Evolutionary conservation across 2,888 invertebrate species (phyloP), one percentile per base, ranked within the genome.

Genomic region (Stenichneumon culpator): DNA sequence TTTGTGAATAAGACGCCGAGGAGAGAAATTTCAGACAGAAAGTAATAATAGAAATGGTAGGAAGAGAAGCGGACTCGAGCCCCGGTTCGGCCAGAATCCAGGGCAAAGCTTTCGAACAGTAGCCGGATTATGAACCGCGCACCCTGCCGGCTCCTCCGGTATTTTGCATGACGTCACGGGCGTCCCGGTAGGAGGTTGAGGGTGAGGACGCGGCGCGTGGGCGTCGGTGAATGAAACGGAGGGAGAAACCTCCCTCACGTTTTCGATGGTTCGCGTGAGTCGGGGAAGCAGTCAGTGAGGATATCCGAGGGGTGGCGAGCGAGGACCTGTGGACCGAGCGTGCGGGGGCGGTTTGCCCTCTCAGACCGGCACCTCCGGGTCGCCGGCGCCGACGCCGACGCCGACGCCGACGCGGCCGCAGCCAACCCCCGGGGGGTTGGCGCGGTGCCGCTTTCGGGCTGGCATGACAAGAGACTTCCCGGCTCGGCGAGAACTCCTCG

Each of bases 111-210:
- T 79, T 82, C 65, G 57, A 47, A n/a, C 47, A 68, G 63, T 44
- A 22, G 50, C 50, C 25, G 28, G 25, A 16, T n/a, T 69, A 65
- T 79, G 68, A 73, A 78, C 75, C 32, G 65, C 67, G 57, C 69
- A 44, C 63, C 54, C 72, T 74, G 28, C 47, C 60, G 75, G 72
- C 86, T 70, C 84, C 86, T 84, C 86, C 83, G 75, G 82, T 77
- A 77, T 80, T 87, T 88, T 83, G 88, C 84, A 87, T 91, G 92
- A 92, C 92, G 92, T 91, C 92, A 91, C 79, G 77, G 63, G 39
- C 52, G 70, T n/a, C 47, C 1, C n/a, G 50, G 6, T 2, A 3
- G 5, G 16, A 9, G 9, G 70, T 57, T 57, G 68, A 70, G 72
- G 80, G 83, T 36, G 82, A 73, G 72, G n/a, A 52, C 44, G 39